Conservation (phyloP, 92 coral and sea anemone genomes). For the Parazoanthus swiftii region DNA sequence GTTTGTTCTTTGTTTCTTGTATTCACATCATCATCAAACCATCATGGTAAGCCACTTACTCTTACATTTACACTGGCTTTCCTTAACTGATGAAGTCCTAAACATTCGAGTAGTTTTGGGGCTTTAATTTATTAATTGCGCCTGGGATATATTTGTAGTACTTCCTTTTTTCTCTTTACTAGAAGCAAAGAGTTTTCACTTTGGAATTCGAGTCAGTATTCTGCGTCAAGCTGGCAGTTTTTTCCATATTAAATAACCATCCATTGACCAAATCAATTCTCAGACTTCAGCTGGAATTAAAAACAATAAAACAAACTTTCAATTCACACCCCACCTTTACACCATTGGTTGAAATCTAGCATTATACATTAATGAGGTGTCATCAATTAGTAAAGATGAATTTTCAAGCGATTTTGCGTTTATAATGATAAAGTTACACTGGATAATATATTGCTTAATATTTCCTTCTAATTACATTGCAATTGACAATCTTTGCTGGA, state of each 20-base stretch:
- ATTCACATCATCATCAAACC: not conserved
- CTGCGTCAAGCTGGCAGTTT: not conserved
- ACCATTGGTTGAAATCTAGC: not conserved
- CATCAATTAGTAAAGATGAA: not conserved
- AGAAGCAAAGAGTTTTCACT: not conserved
- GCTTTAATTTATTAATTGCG: not conserved
- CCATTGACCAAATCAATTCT: not conserved
- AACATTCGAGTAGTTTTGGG: not conserved
- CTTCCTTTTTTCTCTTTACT: not conserved
- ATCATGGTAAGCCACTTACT: not conserved
- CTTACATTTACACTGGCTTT: not conserved
- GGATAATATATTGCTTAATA: not conserved
- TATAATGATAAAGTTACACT: too few species aligned
- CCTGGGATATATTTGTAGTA: not conserved
- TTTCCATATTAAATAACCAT: not conserved
- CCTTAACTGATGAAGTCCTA: not conserved
- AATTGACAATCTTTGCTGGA: not conserved
- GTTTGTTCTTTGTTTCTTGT: not conserved
- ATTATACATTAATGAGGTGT: not conserved
- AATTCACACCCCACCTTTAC: slow-evolving; percentile 1
- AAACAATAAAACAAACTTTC: not conserved
- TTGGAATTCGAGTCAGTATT: not conserved
- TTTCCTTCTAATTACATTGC: not conserved
- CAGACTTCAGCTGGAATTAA: slow-evolving; percentile 6
- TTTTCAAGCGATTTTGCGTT: not conserved